Conservation (phyloP, 2,888 invertebrate genomes). For the Agrypnus murinus region DNA sequence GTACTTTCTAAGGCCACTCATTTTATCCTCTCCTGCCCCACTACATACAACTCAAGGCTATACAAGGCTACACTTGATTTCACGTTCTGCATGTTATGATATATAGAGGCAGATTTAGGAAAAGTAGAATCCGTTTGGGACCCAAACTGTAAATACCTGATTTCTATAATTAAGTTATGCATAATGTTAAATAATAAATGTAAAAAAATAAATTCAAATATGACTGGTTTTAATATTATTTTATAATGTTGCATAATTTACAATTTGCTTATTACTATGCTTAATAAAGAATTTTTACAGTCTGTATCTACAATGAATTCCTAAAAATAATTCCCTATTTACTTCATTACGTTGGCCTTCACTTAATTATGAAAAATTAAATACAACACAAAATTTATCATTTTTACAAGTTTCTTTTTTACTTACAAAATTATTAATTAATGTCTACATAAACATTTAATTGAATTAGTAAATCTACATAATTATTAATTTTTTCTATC, state of each 20-base stretch:
- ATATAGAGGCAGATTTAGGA: too few species aligned
- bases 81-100: too few species aligned
- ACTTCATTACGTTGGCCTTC: slow-evolving; percentile 27
- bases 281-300: slow-evolving; percentile 28
- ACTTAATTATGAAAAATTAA: slow-evolving; percentile 11
- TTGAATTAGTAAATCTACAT: too few species aligned
- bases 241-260: slow-evolving; percentile 21
- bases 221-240: slow-evolving; percentile 11
- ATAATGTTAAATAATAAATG: too few species aligned
- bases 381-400: slow-evolving; percentile 3
- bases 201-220: background rate
- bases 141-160: too few species aligned
- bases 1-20: too few species aligned
- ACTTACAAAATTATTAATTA: background rate
- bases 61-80: too few species aligned
- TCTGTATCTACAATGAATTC: slow-evolving; percentile 27
- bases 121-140: too few species aligned
- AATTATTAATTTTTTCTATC: too few species aligned
- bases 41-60: too few species aligned
- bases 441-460: background rate
- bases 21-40: too few species aligned
- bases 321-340: slow-evolving; percentile 37
- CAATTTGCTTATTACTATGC: slow-evolving; percentile 16
- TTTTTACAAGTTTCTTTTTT: background rate
- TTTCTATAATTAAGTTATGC: too few species aligned